Evolutionary conservation across 2,113 vertebrate genomes (phyloP), one percentile per base, ranked within the genome.

Genomic region (Sinosuthora webbiana): DNA sequence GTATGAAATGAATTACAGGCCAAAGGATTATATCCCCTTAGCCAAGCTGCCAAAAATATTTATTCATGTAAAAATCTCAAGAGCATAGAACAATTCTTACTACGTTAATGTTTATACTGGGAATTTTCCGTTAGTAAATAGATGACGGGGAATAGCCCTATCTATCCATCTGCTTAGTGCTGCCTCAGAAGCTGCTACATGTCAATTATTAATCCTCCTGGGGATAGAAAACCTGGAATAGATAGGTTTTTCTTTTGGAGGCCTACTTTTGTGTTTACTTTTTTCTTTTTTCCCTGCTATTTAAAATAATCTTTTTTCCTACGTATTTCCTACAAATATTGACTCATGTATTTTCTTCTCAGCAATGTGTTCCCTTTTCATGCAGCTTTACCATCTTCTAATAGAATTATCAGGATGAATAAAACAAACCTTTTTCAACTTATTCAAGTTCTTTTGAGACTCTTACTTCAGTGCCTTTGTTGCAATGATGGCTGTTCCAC

Each of bases 11-110:
- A 95, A 94, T 45, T 55, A 67, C 82, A 52, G 49, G 64, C 73
- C 67, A 77, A 80, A 87, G 74, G 79, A 93, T 91, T 80, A 83
- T 56, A 74, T 52, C 56, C 30, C n/a, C 33, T 90, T 56, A 56
- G 33, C 62, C 86, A 86, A 93, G 59, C 31, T 93, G 56, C 44
- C 89, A 94, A 93, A 96, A 91, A 68, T 95, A 95, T 96, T 95
- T 91, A 81, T 83, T 79, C 60, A 63, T 71, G 71, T 78, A 67
- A 87, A 96, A 96, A 64, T 94, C 91, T 94, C 95, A 92, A 60
- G 93, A 95, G 89, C 67, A 93, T 92, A 64, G 71, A 95, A 67
- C 45, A 93, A 90, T 90, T 95, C 92, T 52, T 92, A 45, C 77
- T 70, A 68, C 21, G 10, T 86, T 90, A 81, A 84, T 95, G 76